A percentile compares a stretch with the other conserved stretches of the same genome.
phyloP scores from a whole-genome alignment of 2,888 invertebrate species.

The Mongoloraphidia duomilia region DNA sequence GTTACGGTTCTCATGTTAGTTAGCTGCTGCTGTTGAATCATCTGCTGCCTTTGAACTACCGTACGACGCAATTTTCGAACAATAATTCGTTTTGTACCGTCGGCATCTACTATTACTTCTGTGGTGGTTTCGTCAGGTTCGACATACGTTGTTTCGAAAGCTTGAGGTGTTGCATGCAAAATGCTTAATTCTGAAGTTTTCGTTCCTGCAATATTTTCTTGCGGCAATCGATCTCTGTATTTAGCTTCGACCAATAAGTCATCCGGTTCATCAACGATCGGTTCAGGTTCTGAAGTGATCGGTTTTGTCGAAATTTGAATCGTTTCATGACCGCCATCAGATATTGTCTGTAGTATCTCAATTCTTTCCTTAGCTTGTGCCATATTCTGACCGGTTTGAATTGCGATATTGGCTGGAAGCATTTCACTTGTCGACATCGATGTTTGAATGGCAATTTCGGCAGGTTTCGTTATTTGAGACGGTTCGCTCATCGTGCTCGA shows the following conservation, averaged over 20 bases:
- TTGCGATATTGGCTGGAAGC: conserved; percentile 23
- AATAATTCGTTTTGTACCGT: conserved; percentile 67
- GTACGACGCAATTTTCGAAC: conserved; percentile 59
- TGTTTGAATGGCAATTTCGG: conserved; percentile 13
- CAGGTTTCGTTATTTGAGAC: background rate
- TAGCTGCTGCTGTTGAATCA: conserved; percentile 44
- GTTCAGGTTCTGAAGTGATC: conserved; percentile 34
- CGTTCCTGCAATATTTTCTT: conserved; percentile 30
- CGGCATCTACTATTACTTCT: conserved; percentile 64
- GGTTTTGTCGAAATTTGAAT: conserved; percentile 57
- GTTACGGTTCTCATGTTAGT: conserved; percentile 38
- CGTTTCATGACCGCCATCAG: conserved; percentile 46
- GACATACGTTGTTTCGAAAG: conserved; percentile 67
- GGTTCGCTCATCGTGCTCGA: conserved; percentile 6
- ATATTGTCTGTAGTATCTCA: conserved; percentile 46
- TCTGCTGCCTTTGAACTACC: conserved; percentile 49
- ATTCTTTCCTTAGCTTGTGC: conserved; percentile 46
- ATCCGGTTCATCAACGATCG: conserved; percentile 36
- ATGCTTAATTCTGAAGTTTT: conserved; percentile 56
- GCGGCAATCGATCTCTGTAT: conserved; percentile 40
- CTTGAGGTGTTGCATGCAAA: conserved; percentile 54
- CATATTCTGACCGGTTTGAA: conserved; percentile 28
- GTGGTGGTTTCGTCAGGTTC: conserved; percentile 75
- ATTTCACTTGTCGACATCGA: conserved; percentile 21
- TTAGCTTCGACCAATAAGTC: conserved; percentile 58